A percentile compares a stretch with the other conserved stretches of the same genome.
Evolutionary conservation across 2,113 vertebrate species (phyloP).

Genomic region (Hipposideros armiger): DNA sequence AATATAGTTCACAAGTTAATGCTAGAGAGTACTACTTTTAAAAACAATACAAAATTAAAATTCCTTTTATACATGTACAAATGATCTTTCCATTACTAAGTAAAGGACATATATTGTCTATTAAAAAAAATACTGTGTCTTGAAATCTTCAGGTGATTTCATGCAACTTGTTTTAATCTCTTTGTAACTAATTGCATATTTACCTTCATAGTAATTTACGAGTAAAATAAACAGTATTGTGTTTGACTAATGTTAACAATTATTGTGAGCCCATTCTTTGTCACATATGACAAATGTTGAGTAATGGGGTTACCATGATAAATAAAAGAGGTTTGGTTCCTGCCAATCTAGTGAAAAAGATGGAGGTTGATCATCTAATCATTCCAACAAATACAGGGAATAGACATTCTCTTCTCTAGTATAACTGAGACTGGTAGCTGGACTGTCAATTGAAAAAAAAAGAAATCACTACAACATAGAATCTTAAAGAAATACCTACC

Average conservation of each 20-base stretch:
- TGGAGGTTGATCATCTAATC: not conserved
- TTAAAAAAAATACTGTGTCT: not conserved
- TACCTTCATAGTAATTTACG: not conserved
- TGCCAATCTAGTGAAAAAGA: not conserved
- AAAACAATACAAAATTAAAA: slow-evolving; percentile 10
- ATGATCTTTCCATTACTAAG: slow-evolving; percentile 31
- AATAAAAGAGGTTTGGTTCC: not conserved
- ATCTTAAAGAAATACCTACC: not conserved
- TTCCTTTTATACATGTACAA: not conserved
- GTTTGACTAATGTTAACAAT: not conserved
- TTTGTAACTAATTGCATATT: not conserved
- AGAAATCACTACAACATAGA: not conserved
- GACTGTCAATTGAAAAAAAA: not conserved
- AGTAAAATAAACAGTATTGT: not conserved
- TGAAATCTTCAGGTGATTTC: not conserved
- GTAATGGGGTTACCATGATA: not conserved
- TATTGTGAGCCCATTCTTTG: not conserved
- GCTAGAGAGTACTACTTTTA: not conserved
- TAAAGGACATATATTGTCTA: not conserved
- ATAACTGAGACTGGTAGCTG: not conserved
- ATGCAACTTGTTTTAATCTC: not conserved
- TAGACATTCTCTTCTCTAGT: not conserved
- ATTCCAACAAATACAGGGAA: no score
- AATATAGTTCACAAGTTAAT: slow-evolving; percentile 56
- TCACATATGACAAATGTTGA: not conserved